Conservation (phyloP, 2,113 vertebrate genomes). For the Paratilapia polleni region DNA sequence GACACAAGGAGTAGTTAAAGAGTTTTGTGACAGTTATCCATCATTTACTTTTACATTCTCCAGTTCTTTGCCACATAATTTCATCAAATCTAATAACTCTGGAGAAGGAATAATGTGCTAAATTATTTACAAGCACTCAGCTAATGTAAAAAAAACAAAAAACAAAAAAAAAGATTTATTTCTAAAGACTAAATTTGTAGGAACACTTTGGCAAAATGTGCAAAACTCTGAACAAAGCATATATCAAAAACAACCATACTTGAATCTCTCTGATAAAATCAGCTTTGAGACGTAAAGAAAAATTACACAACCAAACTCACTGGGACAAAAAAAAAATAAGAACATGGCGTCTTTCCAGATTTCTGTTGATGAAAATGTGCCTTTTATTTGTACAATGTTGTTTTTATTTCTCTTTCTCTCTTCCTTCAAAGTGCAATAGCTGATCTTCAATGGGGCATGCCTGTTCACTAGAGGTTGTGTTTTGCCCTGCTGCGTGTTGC, state of each 20-base stretch:
- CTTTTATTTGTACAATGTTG: constrained; percentile 71
- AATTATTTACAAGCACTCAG: constrained; percentile 8
- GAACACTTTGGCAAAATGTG: constrained; percentile 20
- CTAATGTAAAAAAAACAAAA: not conserved
- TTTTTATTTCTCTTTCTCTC: constrained; percentile 53
- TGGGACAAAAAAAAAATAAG: constrained; percentile 47
- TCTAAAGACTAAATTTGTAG: constrained; percentile 23
- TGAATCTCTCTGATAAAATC: constrained; percentile 29
- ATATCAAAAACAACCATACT: constrained; percentile 35
- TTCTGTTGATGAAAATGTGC: constrained; percentile 74
- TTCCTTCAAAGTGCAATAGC: constrained; percentile 75
- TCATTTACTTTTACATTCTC: constrained; percentile 2
- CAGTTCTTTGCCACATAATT: constrained; percentile 30
- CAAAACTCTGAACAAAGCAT: constrained; percentile 20
- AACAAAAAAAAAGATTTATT: constrained; percentile 9
- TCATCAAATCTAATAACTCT: constrained; percentile 40
- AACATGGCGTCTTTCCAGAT: constrained; percentile 60
- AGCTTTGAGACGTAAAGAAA: constrained; percentile 37
- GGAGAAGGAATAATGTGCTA: constrained; percentile 22
- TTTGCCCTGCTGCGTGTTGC: constrained; percentile 80
- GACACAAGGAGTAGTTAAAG: not conserved
- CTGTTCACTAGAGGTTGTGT: constrained; percentile 75
- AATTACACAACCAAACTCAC: constrained; percentile 41
- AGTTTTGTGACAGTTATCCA: not conserved
- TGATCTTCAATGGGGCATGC: constrained; percentile 73